Conservation (phyloP, 2,888 invertebrate genomes). For the Megalurothrips usitatus region DNA sequence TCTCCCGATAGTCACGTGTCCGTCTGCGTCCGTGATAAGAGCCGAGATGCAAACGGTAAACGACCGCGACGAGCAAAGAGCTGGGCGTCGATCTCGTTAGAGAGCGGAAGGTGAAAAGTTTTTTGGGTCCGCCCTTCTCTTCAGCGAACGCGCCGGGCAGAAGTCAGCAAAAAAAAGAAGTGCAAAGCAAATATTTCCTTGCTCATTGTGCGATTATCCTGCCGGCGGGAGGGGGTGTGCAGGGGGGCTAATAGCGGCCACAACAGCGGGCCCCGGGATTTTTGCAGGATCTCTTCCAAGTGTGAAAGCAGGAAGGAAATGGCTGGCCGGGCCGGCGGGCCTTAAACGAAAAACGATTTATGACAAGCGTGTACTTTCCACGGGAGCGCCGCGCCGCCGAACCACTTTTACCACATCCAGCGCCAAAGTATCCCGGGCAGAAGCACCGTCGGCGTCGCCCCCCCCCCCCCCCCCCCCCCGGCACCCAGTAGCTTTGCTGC, state of each 20-base stretch:
- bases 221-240: too few relatives aligned
- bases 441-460: background rate
- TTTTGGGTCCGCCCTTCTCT: too few relatives aligned
- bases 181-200: too few relatives aligned
- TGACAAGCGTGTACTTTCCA: slow-evolving; percentile 13
- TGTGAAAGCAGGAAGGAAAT: background rate
- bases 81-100: too few relatives aligned
- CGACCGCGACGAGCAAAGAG: too few relatives aligned
- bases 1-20: background rate
- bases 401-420: background rate
- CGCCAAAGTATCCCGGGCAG: background rate
- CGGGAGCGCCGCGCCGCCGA: background rate
- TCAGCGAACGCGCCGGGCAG: too few relatives aligned
- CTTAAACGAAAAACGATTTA: slow-evolving; percentile 24
- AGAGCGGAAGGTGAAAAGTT: too few relatives aligned
- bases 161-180: too few relatives aligned
- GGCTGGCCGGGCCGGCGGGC: background rate
- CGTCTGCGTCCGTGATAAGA: too few relatives aligned
- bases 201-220: too few relatives aligned
- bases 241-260: too few relatives aligned
- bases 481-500: background rate
- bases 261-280: background rate
- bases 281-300: background rate
- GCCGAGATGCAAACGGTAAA: too few relatives aligned
- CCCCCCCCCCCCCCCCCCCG: background rate